phyloP scores from a whole-genome alignment of 2,113 vertebrate genomes.

The Ornithorhynchus anatinus region DNA sequence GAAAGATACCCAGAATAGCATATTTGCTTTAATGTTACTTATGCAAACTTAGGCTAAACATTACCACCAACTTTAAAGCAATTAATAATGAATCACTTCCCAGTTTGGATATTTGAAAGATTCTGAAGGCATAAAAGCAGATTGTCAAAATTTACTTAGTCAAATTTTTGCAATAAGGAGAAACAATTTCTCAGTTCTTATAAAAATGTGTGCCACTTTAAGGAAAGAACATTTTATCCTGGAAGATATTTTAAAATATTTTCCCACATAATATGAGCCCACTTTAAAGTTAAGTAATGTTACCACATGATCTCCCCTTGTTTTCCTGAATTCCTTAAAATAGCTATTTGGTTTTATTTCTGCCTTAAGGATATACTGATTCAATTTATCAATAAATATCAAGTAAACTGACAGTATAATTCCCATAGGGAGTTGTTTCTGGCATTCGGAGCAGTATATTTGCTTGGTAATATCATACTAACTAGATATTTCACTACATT shows the following conservation, averaged over 20 bases:
- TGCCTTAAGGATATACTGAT: neutral
- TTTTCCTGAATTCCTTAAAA: slow-evolving; percentile 14
- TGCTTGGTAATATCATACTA: slow-evolving; percentile 32
- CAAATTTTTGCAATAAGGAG: neutral
- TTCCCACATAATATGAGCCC: neutral
- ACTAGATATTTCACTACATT: slow-evolving; percentile 40
- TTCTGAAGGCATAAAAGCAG: neutral
- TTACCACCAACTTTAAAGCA: slow-evolving; percentile 3
- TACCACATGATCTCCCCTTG: neutral
- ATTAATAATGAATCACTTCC: slow-evolving; percentile 31
- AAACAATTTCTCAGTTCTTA: neutral
- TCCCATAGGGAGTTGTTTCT: slow-evolving; percentile 39
- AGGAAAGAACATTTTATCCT: neutral
- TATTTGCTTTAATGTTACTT: neutral
- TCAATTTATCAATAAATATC: slow-evolving; percentile 45
- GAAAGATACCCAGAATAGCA: slow-evolving; percentile 17
- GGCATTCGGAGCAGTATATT: slow-evolving; percentile 36
- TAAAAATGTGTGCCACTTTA: neutral
- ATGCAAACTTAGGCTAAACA: slow-evolving; percentile 20
- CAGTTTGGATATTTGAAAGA: slow-evolving; percentile 8
- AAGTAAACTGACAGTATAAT: slow-evolving; percentile 41
- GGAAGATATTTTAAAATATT: neutral
- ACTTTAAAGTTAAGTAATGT: neutral
- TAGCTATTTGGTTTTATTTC: slow-evolving; percentile 36
- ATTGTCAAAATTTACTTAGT: neutral